These are phyloP conservation scores for Phoebastria nigripes DNA, from an alignment of 2,797 vertebrate species.

Conservation along the genomic window DNA sequence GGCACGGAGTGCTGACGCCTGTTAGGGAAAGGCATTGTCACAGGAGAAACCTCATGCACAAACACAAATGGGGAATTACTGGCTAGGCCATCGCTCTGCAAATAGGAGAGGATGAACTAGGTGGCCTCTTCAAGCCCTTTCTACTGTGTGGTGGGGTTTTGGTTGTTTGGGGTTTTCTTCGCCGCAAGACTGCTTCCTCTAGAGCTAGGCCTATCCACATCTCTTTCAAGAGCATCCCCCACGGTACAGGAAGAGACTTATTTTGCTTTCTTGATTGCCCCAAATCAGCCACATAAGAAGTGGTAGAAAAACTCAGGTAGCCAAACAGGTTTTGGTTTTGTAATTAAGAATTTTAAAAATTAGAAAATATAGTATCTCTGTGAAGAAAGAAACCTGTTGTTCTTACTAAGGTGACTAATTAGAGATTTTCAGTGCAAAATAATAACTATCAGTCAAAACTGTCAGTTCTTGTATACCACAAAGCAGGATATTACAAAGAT, in stretches of 20 bases:
- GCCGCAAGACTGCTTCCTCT: background rate
- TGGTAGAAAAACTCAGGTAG: background rate
- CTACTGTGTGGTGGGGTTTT: background rate
- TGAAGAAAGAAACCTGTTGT: background rate
- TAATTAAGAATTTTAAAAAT: background rate
- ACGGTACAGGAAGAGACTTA: fast-evolving
- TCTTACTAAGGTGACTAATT: background rate
- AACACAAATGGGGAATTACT: background rate
- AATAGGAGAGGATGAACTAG: background rate
- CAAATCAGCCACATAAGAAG: background rate
- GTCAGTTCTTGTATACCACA: background rate
- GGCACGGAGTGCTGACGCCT: background rate
- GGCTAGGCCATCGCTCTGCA: background rate
- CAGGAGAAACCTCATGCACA: background rate
- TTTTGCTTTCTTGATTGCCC: background rate
- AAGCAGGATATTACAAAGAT: background rate
- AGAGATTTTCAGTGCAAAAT: background rate
- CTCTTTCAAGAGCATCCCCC: background rate
- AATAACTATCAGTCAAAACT: background rate
- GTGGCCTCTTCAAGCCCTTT: background rate
- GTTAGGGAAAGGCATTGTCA: background rate
- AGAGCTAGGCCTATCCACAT: background rate
- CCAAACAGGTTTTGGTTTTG: background rate
- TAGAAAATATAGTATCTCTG: background rate
- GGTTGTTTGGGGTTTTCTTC: background rate